Base-by-base conservation (phyloP, 2,888 invertebrate genomes). In the Odiellus spinosus region DNA sequence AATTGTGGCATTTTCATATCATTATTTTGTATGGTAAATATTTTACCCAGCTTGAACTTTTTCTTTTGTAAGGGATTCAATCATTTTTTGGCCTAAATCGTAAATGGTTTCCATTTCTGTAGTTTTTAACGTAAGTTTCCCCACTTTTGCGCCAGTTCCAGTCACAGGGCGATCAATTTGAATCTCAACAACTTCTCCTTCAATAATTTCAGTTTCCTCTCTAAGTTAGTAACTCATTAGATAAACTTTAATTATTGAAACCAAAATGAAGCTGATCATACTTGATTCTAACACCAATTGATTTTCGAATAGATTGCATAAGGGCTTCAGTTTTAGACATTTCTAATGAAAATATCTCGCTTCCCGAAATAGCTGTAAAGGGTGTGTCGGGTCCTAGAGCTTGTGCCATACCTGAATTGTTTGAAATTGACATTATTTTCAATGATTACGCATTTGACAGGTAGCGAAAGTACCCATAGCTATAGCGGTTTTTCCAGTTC, bases 41-140 rank as follows among this genome's bases (percentile, higher is more conserved):
- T 36, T 15, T 54, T 58, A 69, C 68, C 73, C 73, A 26, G 71
- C 70, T 49, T 66, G 64, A 40, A 83, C 86, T 72, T 93, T 95
- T 61, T 96, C 93, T 61, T 95, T 95, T 58, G 88, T 78, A 47
- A 95, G 75, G 45, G 87, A 85, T 64, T 96, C 95, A 46, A 96
- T 95, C 80, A 96, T 95, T 72, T 96, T 96, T 44, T 83, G 82
- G 2, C 98, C 98, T 63, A 99, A 74, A 65, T 99, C 98, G 64
- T 98, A 99, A 54, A 95, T 83, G 0, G 98, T 96, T 68, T 98
- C 98, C 98, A 99, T 99, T 66, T 98, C 98, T 0, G 95, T 96
- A 0, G 98, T 98, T 71, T 98, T 98, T 40, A 99, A 70, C 0
- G 95, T 96, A 33, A 98, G 71, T 59, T 96, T 87, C 1, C 95